Percentiles rank a stretch among this genome's conserved stretches.
These are phyloP conservation scores for Drosophila teissieri DNA, from an alignment of 1,140 invertebrate species.

Conservation along the genomic window DNA sequence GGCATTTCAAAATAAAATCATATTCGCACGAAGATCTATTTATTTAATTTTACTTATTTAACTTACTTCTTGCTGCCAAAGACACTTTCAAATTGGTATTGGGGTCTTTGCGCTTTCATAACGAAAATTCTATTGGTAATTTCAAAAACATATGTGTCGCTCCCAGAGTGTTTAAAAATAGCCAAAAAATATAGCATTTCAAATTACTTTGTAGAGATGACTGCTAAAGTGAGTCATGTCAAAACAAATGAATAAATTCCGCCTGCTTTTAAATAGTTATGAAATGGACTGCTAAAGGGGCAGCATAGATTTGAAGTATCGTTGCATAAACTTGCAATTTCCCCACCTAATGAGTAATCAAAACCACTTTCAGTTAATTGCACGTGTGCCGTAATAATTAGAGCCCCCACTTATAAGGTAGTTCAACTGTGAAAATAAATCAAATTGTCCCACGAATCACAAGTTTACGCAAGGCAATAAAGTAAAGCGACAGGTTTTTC, in stretches of 20 bases:
- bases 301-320: not conserved
- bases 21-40: no score
- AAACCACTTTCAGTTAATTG: slow-evolving; percentile 5
- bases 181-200: slow-evolving; percentile 7
- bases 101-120: not conserved
- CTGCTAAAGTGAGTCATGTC: not conserved
- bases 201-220: slow-evolving; percentile 2
- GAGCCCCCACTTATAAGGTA: slow-evolving; percentile 18
- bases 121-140: slow-evolving; percentile 3
- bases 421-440: slow-evolving; percentile 19
- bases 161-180: not conserved
- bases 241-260: no score
- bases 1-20: not conserved
- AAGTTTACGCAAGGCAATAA: slow-evolving; percentile 16
- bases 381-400: slow-evolving; percentile 21
- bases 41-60: no score
- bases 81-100: not conserved
- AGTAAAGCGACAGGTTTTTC: slow-evolving; percentile 19
- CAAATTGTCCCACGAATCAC: slow-evolving; percentile 9
- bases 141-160: slow-evolving; percentile 7
- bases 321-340: not conserved
- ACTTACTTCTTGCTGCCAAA: no score
- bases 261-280: no score
- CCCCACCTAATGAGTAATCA: no score
- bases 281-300: no score